Evolutionary conservation across 2,888 invertebrate species (phyloP), one percentile per base, ranked within the genome.

Genomic region (Chironomus tentans): DNA sequence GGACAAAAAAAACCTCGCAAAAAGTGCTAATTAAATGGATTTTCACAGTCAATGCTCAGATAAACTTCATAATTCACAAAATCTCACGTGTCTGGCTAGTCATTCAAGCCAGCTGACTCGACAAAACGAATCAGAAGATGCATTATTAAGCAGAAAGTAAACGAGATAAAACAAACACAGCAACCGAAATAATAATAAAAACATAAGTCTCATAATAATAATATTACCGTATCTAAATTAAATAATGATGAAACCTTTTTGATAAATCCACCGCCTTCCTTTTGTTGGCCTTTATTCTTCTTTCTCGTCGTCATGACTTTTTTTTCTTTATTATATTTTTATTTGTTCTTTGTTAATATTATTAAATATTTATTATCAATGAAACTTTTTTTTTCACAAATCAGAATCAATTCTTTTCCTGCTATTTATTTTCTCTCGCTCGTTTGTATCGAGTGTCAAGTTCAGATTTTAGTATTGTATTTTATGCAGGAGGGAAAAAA

Each of bases 211-310:
- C 15, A 71, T 38, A 71, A 74, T 76, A 71, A 74, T 76, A 77
- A 80, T 84, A 89, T 92, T 88, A 93, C 91, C 90, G 89, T 89
- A 83, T 93, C 93, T 85, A 94, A 89, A 87, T 92, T 93, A 87
- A 93, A 93, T 80, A 93, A 87, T 80, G 92, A 92, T 80, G 93
- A 93, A 80, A 93, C 93, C 87, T 93, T 94, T 86, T 92, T 92
- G 84, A 93, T 91, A 85, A 94, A 93, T 84, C 92, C 89, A 76
- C 83, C 80, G 77, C 83, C 86, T 81, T 87, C 88, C 81, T 89
- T 88, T 81, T 88, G 88, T 82, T 87, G 87, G 85, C 22, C 68
- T 62, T 74, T 74, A 24, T 89, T 89, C 86, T 89, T 90, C 82
- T 89, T 87, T 79, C 89, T 85, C 77, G 88, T 87, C 79, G 90